Percentiles rank a stretch among this genome's conserved stretches.
phyloP scores from a whole-genome alignment of 1,140 invertebrate species.

The Cataglyphis hispanica region DNA sequence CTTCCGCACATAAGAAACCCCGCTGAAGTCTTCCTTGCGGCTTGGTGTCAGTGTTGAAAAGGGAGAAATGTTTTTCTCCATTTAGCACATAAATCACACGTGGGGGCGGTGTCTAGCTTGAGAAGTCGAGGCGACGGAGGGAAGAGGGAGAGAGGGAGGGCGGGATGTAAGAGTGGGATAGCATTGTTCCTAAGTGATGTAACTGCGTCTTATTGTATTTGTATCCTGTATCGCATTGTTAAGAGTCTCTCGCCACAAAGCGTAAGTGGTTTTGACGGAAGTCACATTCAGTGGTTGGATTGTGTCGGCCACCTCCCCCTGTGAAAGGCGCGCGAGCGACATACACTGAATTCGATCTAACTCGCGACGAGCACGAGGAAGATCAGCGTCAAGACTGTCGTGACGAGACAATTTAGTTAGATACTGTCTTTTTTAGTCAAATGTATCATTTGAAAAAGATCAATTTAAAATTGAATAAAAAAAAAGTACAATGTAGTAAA shows the following conservation, averaged over 20 bases:
- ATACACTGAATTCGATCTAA: constrained; percentile 74
- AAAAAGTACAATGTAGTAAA: neutral
- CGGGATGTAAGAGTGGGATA: constrained; percentile 71
- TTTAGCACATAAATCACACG: constrained; percentile 86
- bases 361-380: constrained; percentile 39
- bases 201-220: constrained; percentile 87
- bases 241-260: constrained; percentile 86
- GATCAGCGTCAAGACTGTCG: neutral
- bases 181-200: constrained; percentile 87
- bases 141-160: neutral
- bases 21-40: constrained; percentile 68
- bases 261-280: constrained; percentile 87
- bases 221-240: constrained; percentile 87
- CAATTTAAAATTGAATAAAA: neutral
- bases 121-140: constrained; percentile 58
- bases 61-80: constrained; percentile 86
- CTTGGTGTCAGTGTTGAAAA: constrained; percentile 74
- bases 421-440: neutral
- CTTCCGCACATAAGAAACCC: constrained; percentile 70
- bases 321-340: constrained; percentile 77
- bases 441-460: neutral
- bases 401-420: neutral
- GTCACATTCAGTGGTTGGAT: constrained; percentile 86
- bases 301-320: constrained; percentile 80
- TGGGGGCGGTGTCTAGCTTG: constrained; percentile 72